phyloP scores from a whole-genome alignment of 2,797 vertebrate species.

The Prunella strophiata region DNA sequence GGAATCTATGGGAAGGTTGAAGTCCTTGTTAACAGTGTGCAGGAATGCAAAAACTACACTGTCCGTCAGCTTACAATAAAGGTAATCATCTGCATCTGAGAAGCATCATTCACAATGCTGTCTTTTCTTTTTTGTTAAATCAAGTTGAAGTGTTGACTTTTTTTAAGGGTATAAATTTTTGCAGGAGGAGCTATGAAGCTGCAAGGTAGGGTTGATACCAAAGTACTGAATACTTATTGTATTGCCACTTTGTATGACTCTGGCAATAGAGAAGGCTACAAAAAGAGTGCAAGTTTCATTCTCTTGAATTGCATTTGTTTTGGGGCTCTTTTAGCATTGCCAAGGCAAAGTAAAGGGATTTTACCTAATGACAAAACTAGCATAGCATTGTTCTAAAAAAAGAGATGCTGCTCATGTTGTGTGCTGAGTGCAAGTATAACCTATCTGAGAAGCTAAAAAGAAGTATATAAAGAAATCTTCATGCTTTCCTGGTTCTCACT shows the following conservation, averaged over 20 bases:
- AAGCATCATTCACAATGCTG: background rate
- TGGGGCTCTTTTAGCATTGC: background rate
- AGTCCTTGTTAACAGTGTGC: conserved; percentile 85
- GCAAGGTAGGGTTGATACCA: background rate
- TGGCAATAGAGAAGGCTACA: background rate
- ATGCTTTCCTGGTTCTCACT: background rate
- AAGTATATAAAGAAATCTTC: background rate
- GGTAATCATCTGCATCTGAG: conserved; percentile 75
- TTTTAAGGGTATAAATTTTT: background rate
- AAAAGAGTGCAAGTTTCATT: background rate
- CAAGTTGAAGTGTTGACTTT: background rate
- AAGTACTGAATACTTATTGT: background rate
- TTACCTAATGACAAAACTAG: background rate
- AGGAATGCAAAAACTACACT: conserved; percentile 91
- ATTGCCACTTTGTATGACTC: background rate
- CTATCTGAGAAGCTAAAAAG: background rate
- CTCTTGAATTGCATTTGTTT: background rate
- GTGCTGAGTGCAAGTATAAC: background rate
- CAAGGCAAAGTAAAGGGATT: background rate
- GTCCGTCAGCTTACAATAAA: conserved; percentile 89
- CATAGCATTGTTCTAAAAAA: background rate
- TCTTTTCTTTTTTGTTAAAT: background rate
- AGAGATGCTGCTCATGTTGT: background rate
- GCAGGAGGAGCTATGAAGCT: background rate
- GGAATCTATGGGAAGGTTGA: conserved; percentile 95